Evolutionary conservation across 92 coral and sea anemone genomes (phyloP), one percentile per base, ranked within the genome.

Genomic region (Actinernus sp.): DNA sequence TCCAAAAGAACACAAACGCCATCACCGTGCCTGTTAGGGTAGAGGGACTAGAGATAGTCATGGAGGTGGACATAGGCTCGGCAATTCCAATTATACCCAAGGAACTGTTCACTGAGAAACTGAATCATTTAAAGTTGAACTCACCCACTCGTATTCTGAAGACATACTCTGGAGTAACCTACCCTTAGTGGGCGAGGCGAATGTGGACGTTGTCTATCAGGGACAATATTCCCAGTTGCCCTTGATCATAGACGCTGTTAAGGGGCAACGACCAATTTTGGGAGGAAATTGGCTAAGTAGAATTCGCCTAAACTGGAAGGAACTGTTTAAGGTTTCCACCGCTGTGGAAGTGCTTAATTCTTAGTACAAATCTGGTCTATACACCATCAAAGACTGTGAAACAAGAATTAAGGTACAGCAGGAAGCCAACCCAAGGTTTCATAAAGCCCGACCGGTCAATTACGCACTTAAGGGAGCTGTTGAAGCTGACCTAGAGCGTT

Each of bases 41-140:
- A 16, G 63, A 43, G 36, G 63, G n/a, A n/a, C n/a, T n/a, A 16
- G 46, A 57, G 45, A 16, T 57, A 34, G 44, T 31, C 2, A 57
- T 57, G 63, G 63, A 57, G 28, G 45, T 57, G 21, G 63, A 57
- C 36, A 57, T 46, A 0, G 63, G 63, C 21, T 28, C 63, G 4
- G 63, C 44, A 14, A 46, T 57, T 31, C 27, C 43, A 2, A 40
- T 55, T 3, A 57, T 57, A 1, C n/a, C n/a, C n/a, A n/a, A n/a
- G n/a, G n/a, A n/a, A n/a, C n/a, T n/a, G n/a, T n/a, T n/a, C n/a
- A n/a, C n/a, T n/a, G n/a, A n/a, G n/a, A n/a, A n/a, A n/a, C n/a
- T n/a, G n/a, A n/a, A n/a, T n/a, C n/a, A n/a, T n/a, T n/a, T n/a
- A n/a, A n/a, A n/a, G n/a, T n/a, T n/a, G n/a, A n/a, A n/a, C n/a